Conservation (phyloP, 1,140 invertebrate species). For the Aphelinus atriplicis region DNA sequence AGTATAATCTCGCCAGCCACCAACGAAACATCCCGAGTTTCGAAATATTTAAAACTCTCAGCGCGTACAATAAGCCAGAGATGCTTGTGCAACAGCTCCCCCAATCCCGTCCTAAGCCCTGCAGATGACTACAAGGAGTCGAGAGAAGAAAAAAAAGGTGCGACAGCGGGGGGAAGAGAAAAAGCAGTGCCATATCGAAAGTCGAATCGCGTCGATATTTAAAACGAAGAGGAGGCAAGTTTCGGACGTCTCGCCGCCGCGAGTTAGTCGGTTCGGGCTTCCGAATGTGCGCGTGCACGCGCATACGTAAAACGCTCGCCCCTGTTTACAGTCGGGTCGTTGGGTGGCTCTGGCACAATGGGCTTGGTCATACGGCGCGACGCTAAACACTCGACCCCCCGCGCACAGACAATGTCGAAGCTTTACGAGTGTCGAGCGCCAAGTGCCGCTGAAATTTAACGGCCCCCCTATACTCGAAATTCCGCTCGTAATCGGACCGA, state of each 20-base stretch:
- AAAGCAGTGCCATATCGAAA: background rate
- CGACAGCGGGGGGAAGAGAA: background rate
- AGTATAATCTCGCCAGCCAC: no score
- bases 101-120: background rate
- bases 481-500: constrained; percentile 55
- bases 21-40: no score
- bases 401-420: constrained; percentile 45
- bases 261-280: background rate
- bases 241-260: background rate
- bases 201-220: constrained; percentile 22
- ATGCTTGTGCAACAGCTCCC: background rate
- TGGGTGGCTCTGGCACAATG: background rate
- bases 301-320: background rate
- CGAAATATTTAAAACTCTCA: background rate
- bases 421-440: constrained; percentile 42
- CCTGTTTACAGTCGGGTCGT: background rate
- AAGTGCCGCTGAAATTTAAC: constrained; percentile 44
- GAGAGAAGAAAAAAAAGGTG: background rate
- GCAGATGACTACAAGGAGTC: background rate
- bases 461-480: constrained; percentile 46
- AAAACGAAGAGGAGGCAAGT: background rate
- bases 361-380: no score
- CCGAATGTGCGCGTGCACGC: background rate
- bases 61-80: constrained; percentile 2
- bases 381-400: no score